Conservation (phyloP, 1,140 invertebrate species). For the Drosophila equinoxialis region DNA sequence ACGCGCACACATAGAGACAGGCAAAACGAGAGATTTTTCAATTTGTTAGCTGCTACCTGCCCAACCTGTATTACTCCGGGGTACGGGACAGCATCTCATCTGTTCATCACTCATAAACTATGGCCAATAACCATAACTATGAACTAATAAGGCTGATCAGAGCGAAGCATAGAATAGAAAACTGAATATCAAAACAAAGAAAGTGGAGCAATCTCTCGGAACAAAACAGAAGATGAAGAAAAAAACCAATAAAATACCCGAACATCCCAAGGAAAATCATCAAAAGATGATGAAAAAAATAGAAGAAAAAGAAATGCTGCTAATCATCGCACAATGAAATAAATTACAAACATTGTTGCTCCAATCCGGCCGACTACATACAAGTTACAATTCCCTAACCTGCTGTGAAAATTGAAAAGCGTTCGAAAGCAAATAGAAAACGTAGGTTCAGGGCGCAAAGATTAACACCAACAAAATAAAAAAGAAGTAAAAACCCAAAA, state of each 20-base stretch:
- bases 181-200: slow-evolving; percentile 58
- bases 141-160: slow-evolving; percentile 65
- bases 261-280: slow-evolving; percentile 6
- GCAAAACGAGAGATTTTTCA: slow-evolving; percentile 43
- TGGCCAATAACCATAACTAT: slow-evolving; percentile 69
- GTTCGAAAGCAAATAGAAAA: slow-evolving; percentile 76
- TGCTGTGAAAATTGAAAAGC: slow-evolving; percentile 81
- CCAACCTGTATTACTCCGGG: not conserved
- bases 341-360: slow-evolving; percentile 79
- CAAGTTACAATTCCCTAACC: slow-evolving; percentile 25
- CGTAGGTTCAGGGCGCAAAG: slow-evolving; percentile 52
- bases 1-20: not conserved
- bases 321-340: slow-evolving; percentile 81
- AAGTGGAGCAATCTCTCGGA: slow-evolving; percentile 52
- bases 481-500: not conserved
- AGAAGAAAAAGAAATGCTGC: slow-evolving; percentile 65
- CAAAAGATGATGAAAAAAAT: too few relatives aligned
- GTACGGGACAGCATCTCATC: not conserved
- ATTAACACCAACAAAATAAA: slow-evolving; percentile 46
- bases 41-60: slow-evolving; percentile 60
- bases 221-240: not conserved
- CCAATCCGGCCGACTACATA: not conserved
- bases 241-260: slow-evolving; percentile 6
- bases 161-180: slow-evolving; percentile 5
- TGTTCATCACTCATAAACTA: slow-evolving; percentile 58